These are phyloP conservation scores for Stercorarius parasiticus DNA, from an alignment of 2,113 vertebrate genomes.

Conservation along the genomic window DNA sequence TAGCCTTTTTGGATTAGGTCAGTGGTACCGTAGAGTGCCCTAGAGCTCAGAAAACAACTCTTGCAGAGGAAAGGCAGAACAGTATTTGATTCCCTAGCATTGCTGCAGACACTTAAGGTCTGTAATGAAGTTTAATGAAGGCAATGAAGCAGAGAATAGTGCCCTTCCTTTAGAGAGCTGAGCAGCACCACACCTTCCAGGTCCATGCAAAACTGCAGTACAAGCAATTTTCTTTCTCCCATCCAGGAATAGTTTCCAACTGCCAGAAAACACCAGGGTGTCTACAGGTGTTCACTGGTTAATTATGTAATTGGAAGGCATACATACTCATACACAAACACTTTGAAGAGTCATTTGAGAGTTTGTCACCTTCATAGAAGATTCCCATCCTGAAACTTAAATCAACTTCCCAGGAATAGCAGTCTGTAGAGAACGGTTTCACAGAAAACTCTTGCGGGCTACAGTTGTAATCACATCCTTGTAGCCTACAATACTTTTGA, in stretches of 20 bases:
- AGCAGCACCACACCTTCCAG: not conserved
- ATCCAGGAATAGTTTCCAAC: not conserved
- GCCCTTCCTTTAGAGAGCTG: not conserved
- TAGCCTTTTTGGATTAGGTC: constrained; percentile 4
- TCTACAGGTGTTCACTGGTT: not conserved
- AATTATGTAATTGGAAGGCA: not conserved
- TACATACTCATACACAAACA: not conserved
- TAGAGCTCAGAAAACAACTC: not conserved
- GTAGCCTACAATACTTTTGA: not conserved
- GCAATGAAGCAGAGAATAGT: constrained; percentile 36
- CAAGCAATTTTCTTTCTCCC: not conserved
- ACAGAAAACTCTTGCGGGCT: not conserved
- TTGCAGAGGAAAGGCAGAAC: not conserved
- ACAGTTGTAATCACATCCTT: not conserved
- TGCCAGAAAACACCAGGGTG: not conserved
- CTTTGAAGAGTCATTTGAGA: not conserved
- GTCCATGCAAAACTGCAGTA: not conserved
- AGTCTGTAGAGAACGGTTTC: not conserved
- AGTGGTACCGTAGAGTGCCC: not conserved
- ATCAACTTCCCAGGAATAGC: not conserved
- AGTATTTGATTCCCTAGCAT: not conserved
- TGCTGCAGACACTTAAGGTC: not conserved
- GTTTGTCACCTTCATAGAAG: not conserved
- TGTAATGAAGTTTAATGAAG: constrained; percentile 45
- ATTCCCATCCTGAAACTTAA: not conserved